Evolutionary conservation across 1,140 invertebrate species (phyloP).

Genomic region (Drosophila subpulchrella): DNA sequence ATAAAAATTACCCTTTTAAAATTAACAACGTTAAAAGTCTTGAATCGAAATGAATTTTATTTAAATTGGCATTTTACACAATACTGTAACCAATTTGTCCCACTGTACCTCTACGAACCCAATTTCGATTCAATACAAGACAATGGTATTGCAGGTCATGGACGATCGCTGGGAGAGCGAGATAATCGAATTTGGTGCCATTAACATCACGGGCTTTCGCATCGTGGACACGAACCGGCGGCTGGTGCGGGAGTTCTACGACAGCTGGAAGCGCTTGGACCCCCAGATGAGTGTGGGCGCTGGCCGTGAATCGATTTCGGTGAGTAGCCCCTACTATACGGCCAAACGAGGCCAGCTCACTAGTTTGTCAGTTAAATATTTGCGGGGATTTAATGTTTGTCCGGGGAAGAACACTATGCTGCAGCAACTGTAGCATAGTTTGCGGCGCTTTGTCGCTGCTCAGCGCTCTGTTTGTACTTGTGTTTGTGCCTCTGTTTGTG

Average conservation of each 20-base stretch:
- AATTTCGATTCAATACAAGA: conserved; percentile 1
- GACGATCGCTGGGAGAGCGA: conserved; percentile 96
- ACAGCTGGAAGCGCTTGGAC: conserved; percentile 91
- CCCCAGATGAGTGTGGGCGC: conserved; percentile 87
- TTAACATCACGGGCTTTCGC: conserved; percentile 98
- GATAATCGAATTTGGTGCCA: conserved; percentile 95
- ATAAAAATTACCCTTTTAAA: no score
- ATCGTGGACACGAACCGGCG: conserved; percentile 93
- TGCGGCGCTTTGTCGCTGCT: conserved; percentile 51
- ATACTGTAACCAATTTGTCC: no score
- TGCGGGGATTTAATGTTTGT: conserved; percentile 74
- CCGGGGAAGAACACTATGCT: conserved; percentile 4
- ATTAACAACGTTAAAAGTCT: no score
- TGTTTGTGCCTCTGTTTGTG: conserved; percentile 42
- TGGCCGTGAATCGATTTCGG: conserved; percentile 92
- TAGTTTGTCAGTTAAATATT: conserved; percentile 68
- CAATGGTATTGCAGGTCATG: conserved; percentile 90
- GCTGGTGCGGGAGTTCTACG: conserved; percentile 92
- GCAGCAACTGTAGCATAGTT: conserved; percentile 40
- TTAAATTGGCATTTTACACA: no score
- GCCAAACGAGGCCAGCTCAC: conserved; percentile 13
- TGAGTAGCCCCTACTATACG: conserved; percentile 85
- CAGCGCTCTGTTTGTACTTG: conserved; percentile 37
- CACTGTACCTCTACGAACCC: neutral
- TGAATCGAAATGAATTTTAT: no score